A percentile compares a stretch with the other conserved stretches of the same genome.
phyloP scores from a whole-genome alignment of 1,140 invertebrate species.

The Scaptomyza montana region DNA sequence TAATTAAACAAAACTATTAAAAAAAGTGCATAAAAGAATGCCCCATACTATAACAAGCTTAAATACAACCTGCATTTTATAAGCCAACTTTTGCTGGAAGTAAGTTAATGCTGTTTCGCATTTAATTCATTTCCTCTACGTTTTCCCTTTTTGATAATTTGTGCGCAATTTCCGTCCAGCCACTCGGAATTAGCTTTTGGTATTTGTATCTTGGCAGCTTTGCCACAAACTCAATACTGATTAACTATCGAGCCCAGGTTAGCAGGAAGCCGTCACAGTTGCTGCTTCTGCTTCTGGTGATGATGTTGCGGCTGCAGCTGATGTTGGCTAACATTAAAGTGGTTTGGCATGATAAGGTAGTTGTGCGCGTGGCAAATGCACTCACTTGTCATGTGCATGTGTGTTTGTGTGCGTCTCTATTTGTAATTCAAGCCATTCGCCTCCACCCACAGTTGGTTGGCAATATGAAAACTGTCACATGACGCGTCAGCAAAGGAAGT shows the following conservation, averaged over 20 bases:
- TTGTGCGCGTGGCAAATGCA: constrained; percentile 1
- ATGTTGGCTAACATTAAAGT: constrained; percentile 19
- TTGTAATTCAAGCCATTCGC: not conserved
- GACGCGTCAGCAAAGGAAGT: constrained; percentile 73
- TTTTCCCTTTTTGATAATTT: not conserved
- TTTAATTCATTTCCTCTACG: not conserved
- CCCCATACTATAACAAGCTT: not conserved
- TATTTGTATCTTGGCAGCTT: constrained; percentile 27
- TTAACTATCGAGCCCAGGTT: constrained; percentile 37
- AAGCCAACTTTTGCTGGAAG: not conserved
- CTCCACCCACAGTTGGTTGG: constrained; percentile 32
- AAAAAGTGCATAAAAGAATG: no score
- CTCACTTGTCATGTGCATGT: not conserved
- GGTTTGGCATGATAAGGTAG: constrained; percentile 23
- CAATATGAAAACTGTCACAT: constrained; percentile 74
- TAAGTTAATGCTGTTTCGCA: not conserved
- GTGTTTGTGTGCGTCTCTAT: constrained; percentile 12
- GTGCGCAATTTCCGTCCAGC: not conserved
- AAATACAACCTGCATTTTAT: not conserved
- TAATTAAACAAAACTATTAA: not conserved
- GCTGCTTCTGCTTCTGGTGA: not conserved
- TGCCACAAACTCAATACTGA: constrained; percentile 49
- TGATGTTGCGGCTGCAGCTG: no score
- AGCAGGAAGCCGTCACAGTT: not conserved
- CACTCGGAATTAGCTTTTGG: constrained; percentile 31